phyloP scores from a whole-genome alignment of 1,140 invertebrate species.

The Psilanteris sp. region DNA sequence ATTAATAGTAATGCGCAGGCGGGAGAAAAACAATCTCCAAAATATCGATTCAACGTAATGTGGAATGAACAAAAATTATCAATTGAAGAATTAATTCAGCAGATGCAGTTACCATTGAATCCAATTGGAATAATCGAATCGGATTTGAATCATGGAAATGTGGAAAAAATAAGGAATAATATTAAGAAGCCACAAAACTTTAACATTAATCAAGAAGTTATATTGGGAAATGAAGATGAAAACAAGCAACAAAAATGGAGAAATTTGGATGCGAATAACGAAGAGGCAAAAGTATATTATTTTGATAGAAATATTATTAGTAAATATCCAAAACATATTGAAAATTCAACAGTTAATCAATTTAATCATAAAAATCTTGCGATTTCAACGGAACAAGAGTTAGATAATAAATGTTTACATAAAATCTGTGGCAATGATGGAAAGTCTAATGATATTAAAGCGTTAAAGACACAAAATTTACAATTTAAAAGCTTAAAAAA shows the following conservation, averaged over 20 bases:
- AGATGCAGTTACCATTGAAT: slow-evolving; percentile 43
- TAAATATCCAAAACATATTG: slow-evolving; percentile 76
- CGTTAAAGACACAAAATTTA: too few species aligned
- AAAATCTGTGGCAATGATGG: too few species aligned
- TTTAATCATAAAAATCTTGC: slow-evolving; percentile 12
- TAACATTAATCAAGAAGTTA: too few species aligned
- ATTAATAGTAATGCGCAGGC: slow-evolving; percentile 18
- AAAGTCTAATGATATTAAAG: too few species aligned
- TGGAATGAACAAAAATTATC: slow-evolving; percentile 45
- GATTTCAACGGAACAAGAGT: slow-evolving; percentile 4
- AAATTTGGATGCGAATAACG: not conserved
- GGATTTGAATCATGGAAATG: not conserved
- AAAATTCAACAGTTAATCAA: slow-evolving; percentile 61
- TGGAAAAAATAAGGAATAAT: too few species aligned
- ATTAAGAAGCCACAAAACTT: too few species aligned
- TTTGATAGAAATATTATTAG: slow-evolving; percentile 81
- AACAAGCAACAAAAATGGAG: slow-evolving; percentile 1
- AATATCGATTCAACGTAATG: slow-evolving; percentile 37
- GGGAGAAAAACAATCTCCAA: slow-evolving; percentile 29
- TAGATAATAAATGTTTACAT: not conserved
- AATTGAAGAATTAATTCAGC: slow-evolving; percentile 45
- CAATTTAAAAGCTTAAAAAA: too few species aligned
- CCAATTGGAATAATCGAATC: slow-evolving; percentile 46
- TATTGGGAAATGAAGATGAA: not conserved
- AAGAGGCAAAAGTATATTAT: slow-evolving; percentile 76